Conservation (phyloP, 2,113 vertebrate genomes). For the Strix aluco region DNA sequence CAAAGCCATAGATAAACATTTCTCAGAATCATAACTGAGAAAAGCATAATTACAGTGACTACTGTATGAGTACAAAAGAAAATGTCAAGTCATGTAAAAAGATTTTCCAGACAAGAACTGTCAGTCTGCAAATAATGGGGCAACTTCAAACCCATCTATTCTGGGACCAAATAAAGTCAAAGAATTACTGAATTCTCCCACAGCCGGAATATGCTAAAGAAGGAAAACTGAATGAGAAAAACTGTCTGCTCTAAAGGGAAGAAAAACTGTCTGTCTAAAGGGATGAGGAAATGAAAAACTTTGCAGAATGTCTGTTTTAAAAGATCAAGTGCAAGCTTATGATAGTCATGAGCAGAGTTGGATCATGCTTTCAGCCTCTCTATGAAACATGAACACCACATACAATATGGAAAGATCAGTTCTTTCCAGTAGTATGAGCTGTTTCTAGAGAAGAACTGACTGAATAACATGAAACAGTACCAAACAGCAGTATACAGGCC, state of each 20-base stretch:
- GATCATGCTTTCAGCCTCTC: background rate
- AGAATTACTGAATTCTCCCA: background rate
- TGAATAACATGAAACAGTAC: background rate
- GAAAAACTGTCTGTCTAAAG: background rate
- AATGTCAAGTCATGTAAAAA: background rate
- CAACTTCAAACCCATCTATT: background rate
- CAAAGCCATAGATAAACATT: background rate
- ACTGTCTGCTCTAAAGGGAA: too few relatives aligned
- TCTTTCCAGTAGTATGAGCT: background rate
- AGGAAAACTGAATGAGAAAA: too few relatives aligned
- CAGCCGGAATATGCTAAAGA: background rate
- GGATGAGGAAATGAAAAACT: background rate
- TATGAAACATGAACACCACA: background rate
- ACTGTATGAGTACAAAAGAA: background rate
- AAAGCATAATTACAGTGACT: background rate
- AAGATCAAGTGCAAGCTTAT: background rate
- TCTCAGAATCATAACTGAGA: background rate
- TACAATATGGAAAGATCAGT: background rate
- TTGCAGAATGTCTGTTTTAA: background rate
- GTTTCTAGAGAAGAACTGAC: fast-evolving
- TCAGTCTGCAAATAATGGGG: background rate
- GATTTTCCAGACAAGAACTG: background rate
- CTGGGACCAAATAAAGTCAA: background rate
- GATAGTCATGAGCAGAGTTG: background rate
- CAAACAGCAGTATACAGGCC: fast-evolving